phyloP scores from a whole-genome alignment of 2,888 invertebrate genomes.

The Aporophyla nigra region DNA sequence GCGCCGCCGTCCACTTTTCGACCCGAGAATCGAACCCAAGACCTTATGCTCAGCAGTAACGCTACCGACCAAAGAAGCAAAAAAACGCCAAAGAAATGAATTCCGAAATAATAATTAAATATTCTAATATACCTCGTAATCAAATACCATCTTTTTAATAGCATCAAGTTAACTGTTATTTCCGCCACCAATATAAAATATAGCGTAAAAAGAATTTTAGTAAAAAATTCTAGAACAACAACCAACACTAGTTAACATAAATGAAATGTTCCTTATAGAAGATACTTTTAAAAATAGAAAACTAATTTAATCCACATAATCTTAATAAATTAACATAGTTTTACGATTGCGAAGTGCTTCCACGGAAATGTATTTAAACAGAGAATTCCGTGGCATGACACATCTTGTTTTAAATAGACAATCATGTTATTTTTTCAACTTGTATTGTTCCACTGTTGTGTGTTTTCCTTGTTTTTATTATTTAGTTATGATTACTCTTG shows the following conservation, averaged over 20 bases:
- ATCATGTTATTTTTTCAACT: background rate
- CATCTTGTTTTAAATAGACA: background rate
- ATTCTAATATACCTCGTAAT: background rate
- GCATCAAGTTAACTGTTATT: background rate
- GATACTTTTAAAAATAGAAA: slow-evolving; percentile 6
- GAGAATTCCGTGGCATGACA: background rate
- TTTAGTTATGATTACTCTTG: background rate
- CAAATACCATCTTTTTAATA: background rate
- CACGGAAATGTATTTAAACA: background rate
- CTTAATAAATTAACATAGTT: slow-evolving; percentile 19
- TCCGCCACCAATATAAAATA: background rate
- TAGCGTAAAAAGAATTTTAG: background rate
- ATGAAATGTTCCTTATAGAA: background rate
- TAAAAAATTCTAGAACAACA: background rate
- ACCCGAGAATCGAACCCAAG: background rate
- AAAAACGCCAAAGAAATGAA: background rate
- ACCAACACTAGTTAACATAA: background rate
- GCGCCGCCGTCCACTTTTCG: background rate
- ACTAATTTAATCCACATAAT: slow-evolving; percentile 1
- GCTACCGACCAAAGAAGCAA: background rate
- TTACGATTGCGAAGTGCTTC: background rate
- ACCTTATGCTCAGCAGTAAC: background rate
- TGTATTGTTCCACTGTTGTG: background rate
- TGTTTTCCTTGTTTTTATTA: background rate
- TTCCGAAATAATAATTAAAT: background rate